Evolutionary conservation across 2,113 vertebrate species (phyloP).

Genomic region (Heliornis fulica): DNA sequence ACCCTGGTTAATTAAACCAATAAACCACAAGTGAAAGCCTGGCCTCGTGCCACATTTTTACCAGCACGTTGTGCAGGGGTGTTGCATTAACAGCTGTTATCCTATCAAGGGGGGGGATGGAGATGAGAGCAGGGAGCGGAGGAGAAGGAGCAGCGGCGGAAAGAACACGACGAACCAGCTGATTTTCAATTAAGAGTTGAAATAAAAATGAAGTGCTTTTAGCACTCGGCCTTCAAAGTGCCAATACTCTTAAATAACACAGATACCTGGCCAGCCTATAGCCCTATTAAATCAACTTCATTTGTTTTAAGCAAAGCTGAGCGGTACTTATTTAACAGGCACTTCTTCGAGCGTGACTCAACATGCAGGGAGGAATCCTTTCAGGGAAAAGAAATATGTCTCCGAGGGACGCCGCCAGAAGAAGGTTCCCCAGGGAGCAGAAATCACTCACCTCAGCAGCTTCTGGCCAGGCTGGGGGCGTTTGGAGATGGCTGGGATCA

Average conservation of each 20-base stretch:
- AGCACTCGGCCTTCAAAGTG: not conserved
- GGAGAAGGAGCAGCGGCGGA: not conserved
- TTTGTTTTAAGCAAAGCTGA: constrained; percentile 42
- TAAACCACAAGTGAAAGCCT: constrained; percentile 64
- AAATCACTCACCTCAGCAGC: not conserved
- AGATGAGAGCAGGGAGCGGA: not conserved
- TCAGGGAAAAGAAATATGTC: not conserved
- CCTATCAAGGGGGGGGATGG: not conserved
- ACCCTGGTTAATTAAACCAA: constrained; percentile 65
- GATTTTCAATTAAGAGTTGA: constrained; percentile 53
- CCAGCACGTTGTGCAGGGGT: not conserved
- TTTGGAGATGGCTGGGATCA: not conserved
- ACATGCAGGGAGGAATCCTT: not conserved
- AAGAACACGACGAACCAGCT: not conserved
- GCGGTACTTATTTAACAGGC: not conserved
- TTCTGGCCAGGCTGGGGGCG: not conserved
- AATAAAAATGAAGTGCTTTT: constrained; percentile 51
- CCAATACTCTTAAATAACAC: constrained; percentile 57
- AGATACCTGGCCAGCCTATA: constrained; percentile 1
- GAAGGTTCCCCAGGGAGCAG: not conserved
- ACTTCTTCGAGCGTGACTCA: not conserved
- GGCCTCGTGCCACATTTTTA: not conserved
- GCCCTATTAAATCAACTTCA: constrained; percentile 45
- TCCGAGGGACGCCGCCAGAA: not conserved
- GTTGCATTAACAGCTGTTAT: not conserved